Percentiles rank a stretch among this genome's conserved stretches.
These are phyloP conservation scores for Hyperoplus lanceolatus DNA, from an alignment of 2,797 vertebrate species.

Conservation along the genomic window DNA sequence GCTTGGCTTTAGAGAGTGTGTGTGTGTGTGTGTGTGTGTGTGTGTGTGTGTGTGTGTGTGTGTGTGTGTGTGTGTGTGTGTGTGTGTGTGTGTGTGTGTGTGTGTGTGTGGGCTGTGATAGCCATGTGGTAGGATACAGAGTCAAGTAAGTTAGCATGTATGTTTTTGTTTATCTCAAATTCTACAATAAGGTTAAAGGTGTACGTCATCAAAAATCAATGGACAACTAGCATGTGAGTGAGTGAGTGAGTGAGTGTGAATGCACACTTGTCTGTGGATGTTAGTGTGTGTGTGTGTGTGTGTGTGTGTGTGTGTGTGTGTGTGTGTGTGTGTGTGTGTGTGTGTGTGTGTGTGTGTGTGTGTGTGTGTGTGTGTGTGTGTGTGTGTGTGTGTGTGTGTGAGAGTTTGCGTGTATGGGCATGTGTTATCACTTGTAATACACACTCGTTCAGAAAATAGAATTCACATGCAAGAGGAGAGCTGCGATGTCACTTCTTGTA, in stretches of 20 bases:
- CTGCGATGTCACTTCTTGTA: slow-evolving; percentile 66
- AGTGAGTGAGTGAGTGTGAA: slow-evolving; percentile 46
- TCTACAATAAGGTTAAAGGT: no score
- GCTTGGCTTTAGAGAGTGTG: slow-evolving; percentile 30
- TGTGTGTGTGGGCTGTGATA: no score
- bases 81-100: slow-evolving; percentile 1
- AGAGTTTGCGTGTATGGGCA: neutral
- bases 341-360: neutral
- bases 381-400: neutral
- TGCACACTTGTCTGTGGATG: slow-evolving; percentile 58
- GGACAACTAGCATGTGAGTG: neutral
- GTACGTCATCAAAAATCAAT: no score
- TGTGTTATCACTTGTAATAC: slow-evolving; percentile 39
- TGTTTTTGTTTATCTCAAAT: no score
- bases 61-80: slow-evolving; percentile 20
- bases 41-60: slow-evolving; percentile 28
- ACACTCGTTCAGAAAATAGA: slow-evolving; percentile 56
- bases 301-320: neutral
- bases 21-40: neutral
- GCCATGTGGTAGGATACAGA: no score
- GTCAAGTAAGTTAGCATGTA: no score
- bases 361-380: no score
- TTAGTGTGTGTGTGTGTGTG: neutral
- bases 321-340: no score
- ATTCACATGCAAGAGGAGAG: slow-evolving; percentile 64